These are phyloP conservation scores for Malthinus flaveolus DNA, from an alignment of 2,888 invertebrate genomes.

Conservation along the genomic window DNA sequence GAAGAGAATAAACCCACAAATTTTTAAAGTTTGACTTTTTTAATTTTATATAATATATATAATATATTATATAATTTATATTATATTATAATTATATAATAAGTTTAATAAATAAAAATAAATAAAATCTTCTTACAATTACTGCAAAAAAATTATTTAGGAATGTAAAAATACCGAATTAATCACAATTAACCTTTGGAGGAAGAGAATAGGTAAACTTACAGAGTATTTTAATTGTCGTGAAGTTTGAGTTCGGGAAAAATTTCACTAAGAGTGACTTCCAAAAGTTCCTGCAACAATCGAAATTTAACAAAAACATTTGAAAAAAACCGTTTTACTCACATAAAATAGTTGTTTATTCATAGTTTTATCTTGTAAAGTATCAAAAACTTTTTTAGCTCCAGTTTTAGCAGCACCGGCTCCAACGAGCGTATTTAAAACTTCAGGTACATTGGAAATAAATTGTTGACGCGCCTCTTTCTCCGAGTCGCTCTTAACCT, in stretches of 20 bases:
- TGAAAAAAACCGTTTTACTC: constrained; percentile 56
- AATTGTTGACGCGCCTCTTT: constrained; percentile 71
- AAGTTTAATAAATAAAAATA: too few relatives aligned
- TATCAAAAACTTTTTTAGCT: constrained; percentile 83
- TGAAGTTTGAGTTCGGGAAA: constrained; percentile 69
- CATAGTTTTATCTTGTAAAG: constrained; percentile 79
- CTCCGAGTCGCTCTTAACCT: constrained; percentile 70
- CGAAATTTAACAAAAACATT: too few relatives aligned
- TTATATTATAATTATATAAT: too few relatives aligned
- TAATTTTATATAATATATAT: too few relatives aligned
- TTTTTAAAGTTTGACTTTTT: too few relatives aligned
- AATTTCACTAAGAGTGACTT: constrained; percentile 67
- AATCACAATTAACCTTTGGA: too few relatives aligned
- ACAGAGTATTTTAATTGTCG: constrained; percentile 20
- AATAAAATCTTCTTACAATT: too few relatives aligned
- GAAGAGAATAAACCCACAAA: too few relatives aligned
- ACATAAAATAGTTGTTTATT: constrained; percentile 93
- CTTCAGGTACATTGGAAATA: constrained; percentile 74
- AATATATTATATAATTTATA: too few relatives aligned
- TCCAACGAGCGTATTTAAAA: constrained; percentile 82
- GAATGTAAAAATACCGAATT: neutral
- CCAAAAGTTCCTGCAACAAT: constrained; percentile 66
- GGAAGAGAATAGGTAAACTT: neutral
- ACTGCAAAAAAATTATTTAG: too few relatives aligned
- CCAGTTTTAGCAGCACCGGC: constrained; percentile 83